Evolutionary conservation across 2,113 vertebrate species (phyloP).

Genomic region (Calcarius ornatus): DNA sequence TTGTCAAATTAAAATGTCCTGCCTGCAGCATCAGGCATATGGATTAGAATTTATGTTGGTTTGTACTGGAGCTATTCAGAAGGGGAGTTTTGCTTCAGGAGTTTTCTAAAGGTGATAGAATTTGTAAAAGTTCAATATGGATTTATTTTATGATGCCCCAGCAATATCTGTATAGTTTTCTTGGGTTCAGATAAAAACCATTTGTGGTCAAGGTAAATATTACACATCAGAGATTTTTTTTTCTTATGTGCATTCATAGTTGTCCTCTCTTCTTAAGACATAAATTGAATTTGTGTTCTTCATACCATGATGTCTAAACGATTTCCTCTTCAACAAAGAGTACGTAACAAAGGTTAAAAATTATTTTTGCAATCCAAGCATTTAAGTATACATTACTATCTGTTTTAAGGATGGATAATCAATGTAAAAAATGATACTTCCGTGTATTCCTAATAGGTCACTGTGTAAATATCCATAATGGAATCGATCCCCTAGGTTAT

Average conservation of each 20-base stretch:
- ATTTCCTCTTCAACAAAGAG: conserved; percentile 72
- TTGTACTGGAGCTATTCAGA: neutral
- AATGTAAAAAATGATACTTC: conserved; percentile 66
- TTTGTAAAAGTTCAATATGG: neutral
- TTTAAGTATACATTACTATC: conserved; percentile 67
- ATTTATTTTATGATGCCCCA: neutral
- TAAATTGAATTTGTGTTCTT: conserved; percentile 63
- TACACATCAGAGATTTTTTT: neutral
- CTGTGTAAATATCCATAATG: conserved; percentile 74
- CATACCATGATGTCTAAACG: conserved; percentile 36
- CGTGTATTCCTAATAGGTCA: conserved; percentile 65
- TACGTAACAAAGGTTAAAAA: conserved; percentile 72
- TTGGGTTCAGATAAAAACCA: neutral
- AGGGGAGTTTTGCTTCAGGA: neutral
- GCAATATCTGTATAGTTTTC: neutral
- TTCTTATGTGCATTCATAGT: conserved; percentile 2
- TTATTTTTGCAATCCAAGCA: conserved; percentile 65
- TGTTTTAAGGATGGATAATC: conserved; percentile 68
- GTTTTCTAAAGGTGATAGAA: neutral
- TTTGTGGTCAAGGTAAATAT: neutral
- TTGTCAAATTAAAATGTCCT: neutral
- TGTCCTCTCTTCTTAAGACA: conserved; percentile 26
- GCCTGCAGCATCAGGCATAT: neutral
- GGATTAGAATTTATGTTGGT: neutral
- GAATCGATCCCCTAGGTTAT: conserved; percentile 64